Evolutionary conservation across 1,140 invertebrate species (phyloP).

Genomic region (Scaptomyza hsui): DNA sequence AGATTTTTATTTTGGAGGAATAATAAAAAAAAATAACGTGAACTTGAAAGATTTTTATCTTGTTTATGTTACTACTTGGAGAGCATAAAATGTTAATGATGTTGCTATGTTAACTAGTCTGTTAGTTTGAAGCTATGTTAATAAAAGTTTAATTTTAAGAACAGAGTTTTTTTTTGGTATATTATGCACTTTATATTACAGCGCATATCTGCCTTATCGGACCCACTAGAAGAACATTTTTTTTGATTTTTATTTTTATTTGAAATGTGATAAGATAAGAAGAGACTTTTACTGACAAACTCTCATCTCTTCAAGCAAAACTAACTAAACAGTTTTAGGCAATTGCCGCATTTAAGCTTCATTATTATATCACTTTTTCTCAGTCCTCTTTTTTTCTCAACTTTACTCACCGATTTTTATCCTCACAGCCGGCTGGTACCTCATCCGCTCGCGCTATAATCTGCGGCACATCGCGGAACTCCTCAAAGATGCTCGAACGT

Average conservation of each 20-base stretch:
- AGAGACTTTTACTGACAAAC: background rate
- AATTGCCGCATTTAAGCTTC: background rate
- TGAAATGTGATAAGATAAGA: background rate
- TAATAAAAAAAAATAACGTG: background rate
- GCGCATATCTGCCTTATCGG: no score
- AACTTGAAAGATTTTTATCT: background rate
- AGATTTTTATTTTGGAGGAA: background rate
- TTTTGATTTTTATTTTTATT: background rate
- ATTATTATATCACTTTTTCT: no score
- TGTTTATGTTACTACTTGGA: background rate
- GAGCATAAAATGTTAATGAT: no score
- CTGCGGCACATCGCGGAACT: conserved; percentile 91
- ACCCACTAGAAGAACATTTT: background rate
- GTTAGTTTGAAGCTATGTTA: no score
- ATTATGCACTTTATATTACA: no score
- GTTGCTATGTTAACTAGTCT: no score
- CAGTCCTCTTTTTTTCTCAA: no score
- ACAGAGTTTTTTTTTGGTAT: no score
- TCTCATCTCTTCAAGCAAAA: background rate
- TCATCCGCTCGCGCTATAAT: conserved; percentile 91
- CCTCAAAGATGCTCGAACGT: conserved; percentile 89
- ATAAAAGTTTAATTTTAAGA: no score
- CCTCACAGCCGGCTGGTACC: conserved; percentile 92
- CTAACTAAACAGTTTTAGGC: background rate
- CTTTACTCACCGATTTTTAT: conserved; percentile 89